A percentile compares a stretch with the other conserved stretches of the same genome.
These are phyloP conservation scores for Aphodius sticticus DNA, from an alignment of 2,888 invertebrate species.

Conservation along the genomic window DNA sequence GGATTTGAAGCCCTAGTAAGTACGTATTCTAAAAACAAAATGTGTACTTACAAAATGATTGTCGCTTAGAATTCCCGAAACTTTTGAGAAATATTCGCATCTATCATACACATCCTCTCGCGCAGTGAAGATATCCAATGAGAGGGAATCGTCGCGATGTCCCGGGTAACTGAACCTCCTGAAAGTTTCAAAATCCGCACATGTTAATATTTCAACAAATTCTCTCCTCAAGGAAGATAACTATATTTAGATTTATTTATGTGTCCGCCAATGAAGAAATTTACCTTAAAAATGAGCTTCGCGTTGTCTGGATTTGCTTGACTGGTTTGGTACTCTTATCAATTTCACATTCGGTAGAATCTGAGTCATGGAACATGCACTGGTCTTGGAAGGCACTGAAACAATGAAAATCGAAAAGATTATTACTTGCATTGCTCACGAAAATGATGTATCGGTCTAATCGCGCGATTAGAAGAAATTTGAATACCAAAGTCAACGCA, in stretches of 20 bases:
- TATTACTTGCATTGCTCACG: conserved; percentile 10
- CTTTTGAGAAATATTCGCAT: conserved; percentile 44
- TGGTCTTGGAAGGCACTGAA: conserved; percentile 44
- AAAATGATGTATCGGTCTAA: conserved; percentile 8
- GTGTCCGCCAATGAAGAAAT: neutral
- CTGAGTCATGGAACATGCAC: conserved; percentile 54
- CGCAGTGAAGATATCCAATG: conserved; percentile 40
- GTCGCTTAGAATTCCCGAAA: conserved; percentile 42
- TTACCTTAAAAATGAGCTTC: conserved; percentile 39
- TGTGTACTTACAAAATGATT: conserved; percentile 47
- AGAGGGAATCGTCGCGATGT: conserved; percentile 36
- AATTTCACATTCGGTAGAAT: conserved; percentile 52
- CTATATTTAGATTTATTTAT: no score
- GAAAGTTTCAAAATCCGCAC: conserved; percentile 27
- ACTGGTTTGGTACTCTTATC: conserved; percentile 30
- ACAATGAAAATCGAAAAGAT: conserved; percentile 22
- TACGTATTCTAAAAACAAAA: neutral
- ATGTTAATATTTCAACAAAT: neutral
- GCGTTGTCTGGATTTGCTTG: conserved; percentile 30
- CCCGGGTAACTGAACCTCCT: conserved; percentile 45
- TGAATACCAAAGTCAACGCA: neutral
- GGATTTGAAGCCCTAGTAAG: no score
- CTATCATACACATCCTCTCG: conserved; percentile 42
- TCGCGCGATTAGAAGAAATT: neutral
- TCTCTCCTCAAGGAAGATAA: neutral